Conservation (phyloP, 2,797 vertebrate species). For the Eremophila alpestris region DNA sequence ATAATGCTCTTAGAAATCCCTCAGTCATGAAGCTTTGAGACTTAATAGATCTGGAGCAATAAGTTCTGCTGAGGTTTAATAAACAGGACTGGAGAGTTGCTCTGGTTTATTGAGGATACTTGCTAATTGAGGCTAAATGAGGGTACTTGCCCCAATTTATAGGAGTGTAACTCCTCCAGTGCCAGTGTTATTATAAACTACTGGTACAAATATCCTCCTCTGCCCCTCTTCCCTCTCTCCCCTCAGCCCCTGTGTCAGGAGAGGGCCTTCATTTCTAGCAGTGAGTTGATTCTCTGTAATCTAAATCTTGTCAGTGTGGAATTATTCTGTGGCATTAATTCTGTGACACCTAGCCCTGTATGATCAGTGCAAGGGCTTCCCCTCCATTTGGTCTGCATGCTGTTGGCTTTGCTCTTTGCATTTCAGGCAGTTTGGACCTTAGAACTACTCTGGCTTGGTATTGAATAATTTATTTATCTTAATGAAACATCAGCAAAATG, state of each 20-base stretch:
- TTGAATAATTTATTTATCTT: neutral
- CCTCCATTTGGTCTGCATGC: neutral
- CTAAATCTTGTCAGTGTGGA: neutral
- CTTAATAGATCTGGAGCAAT: neutral
- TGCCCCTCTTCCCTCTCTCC: neutral
- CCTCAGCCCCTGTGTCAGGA: neutral
- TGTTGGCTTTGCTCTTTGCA: slow-evolving; percentile 12
- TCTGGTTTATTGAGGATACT: neutral
- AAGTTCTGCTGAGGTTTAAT: neutral
- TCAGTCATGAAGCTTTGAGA: neutral
- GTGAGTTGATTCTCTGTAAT: neutral
- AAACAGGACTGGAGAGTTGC: neutral
- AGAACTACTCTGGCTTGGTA: neutral
- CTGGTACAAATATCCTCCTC: neutral
- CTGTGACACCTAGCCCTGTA: neutral
- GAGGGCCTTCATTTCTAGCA: neutral
- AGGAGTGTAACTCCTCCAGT: neutral
- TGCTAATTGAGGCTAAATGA: too few relatives aligned
- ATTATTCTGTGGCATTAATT: neutral
- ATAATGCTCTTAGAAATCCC: neutral
- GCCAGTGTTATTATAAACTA: neutral
- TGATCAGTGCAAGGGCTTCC: neutral
- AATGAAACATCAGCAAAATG: neutral
- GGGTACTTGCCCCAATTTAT: neutral
- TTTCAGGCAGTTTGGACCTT: slow-evolving; percentile 23